Conservation (phyloP, 2,888 invertebrate genomes). For the Trichopria drosophilae region DNA sequence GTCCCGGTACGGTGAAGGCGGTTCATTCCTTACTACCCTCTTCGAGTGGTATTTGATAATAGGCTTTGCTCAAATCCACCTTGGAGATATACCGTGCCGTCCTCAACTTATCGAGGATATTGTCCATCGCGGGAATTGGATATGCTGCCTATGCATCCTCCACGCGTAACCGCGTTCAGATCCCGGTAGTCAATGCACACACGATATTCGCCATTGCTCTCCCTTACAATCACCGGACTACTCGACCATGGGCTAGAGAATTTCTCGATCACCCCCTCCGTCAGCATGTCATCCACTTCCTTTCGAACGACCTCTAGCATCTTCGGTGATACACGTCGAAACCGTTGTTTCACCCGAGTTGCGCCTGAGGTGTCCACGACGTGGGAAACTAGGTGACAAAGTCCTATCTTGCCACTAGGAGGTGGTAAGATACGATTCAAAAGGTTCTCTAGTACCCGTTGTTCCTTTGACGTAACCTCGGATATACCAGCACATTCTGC, state of each 20-base stretch:
- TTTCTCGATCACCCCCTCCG: slow-evolving; percentile 9
- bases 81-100: slow-evolving; percentile 44
- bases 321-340: slow-evolving; percentile 13
- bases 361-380: too few relatives aligned
- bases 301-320: slow-evolving; percentile 11
- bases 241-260: too few relatives aligned
- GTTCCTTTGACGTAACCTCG: too few relatives aligned
- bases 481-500: too few relatives aligned
- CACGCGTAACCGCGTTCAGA: slow-evolving; percentile 43
- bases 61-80: slow-evolving; percentile 41
- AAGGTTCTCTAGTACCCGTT: too few relatives aligned
- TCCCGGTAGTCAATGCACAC: too few relatives aligned
- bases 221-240: slow-evolving; percentile 7
- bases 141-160: slow-evolving; percentile 44
- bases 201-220: slow-evolving; percentile 1
- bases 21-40: slow-evolving; percentile 30
- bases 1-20: slow-evolving; percentile 32
- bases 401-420: too few relatives aligned
- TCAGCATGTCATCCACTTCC: slow-evolving; percentile 39
- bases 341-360: slow-evolving; percentile 17
- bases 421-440: too few relatives aligned
- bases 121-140: slow-evolving; percentile 42
- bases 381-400: too few relatives aligned
- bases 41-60: slow-evolving; percentile 26
- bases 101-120: slow-evolving; percentile 42